Conservation (phyloP, 2,797 vertebrate genomes). For the Neostethus bicornis region DNA sequence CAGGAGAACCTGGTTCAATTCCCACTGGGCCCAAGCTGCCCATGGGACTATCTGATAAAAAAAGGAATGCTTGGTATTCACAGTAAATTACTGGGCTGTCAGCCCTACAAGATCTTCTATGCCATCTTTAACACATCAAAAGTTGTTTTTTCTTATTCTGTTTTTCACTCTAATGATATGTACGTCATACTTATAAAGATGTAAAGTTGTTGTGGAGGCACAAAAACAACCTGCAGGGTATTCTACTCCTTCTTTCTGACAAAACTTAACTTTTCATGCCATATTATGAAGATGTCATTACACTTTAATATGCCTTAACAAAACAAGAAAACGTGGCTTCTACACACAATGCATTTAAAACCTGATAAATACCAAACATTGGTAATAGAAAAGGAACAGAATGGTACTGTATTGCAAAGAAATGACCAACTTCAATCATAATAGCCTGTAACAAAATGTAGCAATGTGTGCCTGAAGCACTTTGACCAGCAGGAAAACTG, state of each 20-base stretch:
- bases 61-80: no score
- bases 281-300: slow-evolving; percentile 63
- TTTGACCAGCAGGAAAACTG: slow-evolving; percentile 14
- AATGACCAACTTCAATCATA: slow-evolving; percentile 37
- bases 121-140: slow-evolving; percentile 31
- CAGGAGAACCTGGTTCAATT: no score
- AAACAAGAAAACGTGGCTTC: slow-evolving; percentile 55
- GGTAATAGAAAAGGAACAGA: not conserved
- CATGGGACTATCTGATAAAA: no score
- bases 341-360: slow-evolving; percentile 53
- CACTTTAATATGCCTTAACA: slow-evolving; percentile 66
- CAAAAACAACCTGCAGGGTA: slow-evolving; percentile 24
- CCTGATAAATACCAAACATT: slow-evolving; percentile 17
- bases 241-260: slow-evolving; percentile 31
- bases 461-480: slow-evolving; percentile 49
- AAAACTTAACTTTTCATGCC: slow-evolving; percentile 38
- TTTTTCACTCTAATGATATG: slow-evolving; percentile 43
- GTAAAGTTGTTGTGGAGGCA: slow-evolving; percentile 40
- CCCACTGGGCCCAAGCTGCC: no score
- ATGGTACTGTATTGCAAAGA: slow-evolving; percentile 36
- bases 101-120: no score
- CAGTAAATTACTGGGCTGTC: no score
- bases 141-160: slow-evolving; percentile 31
- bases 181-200: slow-evolving; percentile 40
- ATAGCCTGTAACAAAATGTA: slow-evolving; percentile 70